phyloP scores from a whole-genome alignment of 2,113 vertebrate genomes.

The Vidua macroura region DNA sequence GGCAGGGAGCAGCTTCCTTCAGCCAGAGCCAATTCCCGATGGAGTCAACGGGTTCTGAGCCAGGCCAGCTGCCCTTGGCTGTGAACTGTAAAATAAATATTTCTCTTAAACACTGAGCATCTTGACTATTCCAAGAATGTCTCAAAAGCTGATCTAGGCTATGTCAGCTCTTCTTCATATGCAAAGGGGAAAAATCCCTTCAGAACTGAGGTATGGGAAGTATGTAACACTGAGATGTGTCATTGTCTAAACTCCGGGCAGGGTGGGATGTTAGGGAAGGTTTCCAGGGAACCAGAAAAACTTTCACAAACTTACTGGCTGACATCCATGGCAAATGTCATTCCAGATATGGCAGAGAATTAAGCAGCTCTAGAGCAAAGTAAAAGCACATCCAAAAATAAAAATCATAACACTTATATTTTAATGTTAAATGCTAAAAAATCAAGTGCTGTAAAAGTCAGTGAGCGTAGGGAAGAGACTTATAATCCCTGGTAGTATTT shows the following conservation, averaged over 20 bases:
- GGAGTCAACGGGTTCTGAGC: slow-evolving; percentile 12
- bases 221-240: slow-evolving; percentile 6
- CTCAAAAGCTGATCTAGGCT: background rate
- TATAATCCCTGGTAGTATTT: background rate
- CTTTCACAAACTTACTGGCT: slow-evolving; percentile 39
- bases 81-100: slow-evolving; percentile 47
- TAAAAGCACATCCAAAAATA: slow-evolving; percentile 21
- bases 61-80: slow-evolving; percentile 60
- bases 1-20: background rate
- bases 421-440: background rate
- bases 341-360: slow-evolving; percentile 54
- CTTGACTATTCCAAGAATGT: slow-evolving; percentile 52
- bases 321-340: slow-evolving; percentile 42
- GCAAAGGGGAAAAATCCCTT: slow-evolving; percentile 48
- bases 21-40: background rate
- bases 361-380: slow-evolving; percentile 17
- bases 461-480: background rate
- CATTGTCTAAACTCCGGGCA: slow-evolving; percentile 48
- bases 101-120: slow-evolving; percentile 1
- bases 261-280: slow-evolving; percentile 51
- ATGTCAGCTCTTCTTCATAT: slow-evolving; percentile 43
- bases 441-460: background rate
- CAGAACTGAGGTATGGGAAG: slow-evolving; percentile 43
- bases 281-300: slow-evolving; percentile 63
- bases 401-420: background rate